Evolutionary conservation across 2,797 vertebrate species (phyloP).

Genomic region (Pterois miles): DNA sequence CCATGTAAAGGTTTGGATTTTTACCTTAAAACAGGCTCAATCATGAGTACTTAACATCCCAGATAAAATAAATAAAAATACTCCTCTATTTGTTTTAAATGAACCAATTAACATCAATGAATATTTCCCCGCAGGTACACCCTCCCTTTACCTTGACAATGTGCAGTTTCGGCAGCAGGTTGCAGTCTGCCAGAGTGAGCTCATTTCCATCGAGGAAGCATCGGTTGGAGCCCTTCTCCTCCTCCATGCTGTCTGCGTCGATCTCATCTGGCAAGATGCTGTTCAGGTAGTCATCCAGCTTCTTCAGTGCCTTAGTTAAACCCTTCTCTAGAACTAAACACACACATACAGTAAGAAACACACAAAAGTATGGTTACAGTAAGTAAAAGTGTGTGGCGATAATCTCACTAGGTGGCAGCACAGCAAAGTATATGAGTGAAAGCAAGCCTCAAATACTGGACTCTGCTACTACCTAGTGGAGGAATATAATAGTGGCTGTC

Average conservation of each 20-base stretch:
- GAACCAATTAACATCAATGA: background rate
- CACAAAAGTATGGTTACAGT: background rate
- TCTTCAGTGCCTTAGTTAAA: slow-evolving; percentile 89
- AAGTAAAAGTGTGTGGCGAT: background rate
- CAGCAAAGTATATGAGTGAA: background rate
- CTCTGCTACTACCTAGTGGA: slow-evolving; percentile 77
- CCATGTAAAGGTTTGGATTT: no score
- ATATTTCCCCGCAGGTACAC: background rate
- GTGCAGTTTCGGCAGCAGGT: slow-evolving; percentile 97
- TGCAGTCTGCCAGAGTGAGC: slow-evolving; percentile 96
- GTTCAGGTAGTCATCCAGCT: slow-evolving; percentile 93
- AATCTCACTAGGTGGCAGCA: slow-evolving; percentile 64
- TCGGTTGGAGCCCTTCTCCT: slow-evolving; percentile 88
- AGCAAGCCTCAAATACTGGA: slow-evolving; percentile 5
- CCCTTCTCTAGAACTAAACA: slow-evolving; percentile 88
- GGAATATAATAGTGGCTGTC: background rate
- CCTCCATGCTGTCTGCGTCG: slow-evolving; percentile 86
- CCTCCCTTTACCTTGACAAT: slow-evolving; percentile 91
- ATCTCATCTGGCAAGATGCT: slow-evolving; percentile 92
- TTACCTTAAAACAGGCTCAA: background rate
- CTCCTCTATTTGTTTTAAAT: background rate
- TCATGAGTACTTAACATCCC: background rate
- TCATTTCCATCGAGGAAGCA: slow-evolving; percentile 94
- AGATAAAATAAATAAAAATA: background rate
- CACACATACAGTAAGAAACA: slow-evolving; percentile 23